Evolutionary conservation across 2,113 vertebrate species (phyloP), one percentile per base, ranked within the genome.

Genomic region (Heloderma charlesbogerti): DNA sequence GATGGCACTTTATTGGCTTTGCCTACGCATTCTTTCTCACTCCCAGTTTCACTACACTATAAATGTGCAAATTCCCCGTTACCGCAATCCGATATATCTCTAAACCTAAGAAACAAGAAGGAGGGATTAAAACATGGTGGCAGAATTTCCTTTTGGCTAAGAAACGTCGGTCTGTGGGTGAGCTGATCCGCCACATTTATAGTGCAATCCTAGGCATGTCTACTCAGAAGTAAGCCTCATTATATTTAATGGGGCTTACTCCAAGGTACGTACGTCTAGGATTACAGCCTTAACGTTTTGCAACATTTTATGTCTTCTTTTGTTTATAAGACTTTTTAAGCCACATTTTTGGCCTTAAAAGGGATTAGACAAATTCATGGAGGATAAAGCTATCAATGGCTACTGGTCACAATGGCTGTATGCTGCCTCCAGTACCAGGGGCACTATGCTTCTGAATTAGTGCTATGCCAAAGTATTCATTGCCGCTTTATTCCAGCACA

Each of bases 1-100:
- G 3, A 40, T 40, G 34, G 18, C 34, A 18, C 5, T 31, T 75
- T 16, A 75, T 16, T n/a, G 72, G n/a, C n/a, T 75, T 40, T 40
- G 10, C n/a, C n/a, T 67, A 60, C 0, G 0, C n/a, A 43, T 69
- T 0, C 0, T 0, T 0, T 40, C 34, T 16, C 8, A n/a, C 3
- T 1, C 0, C 57, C 1, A 1, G 8, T 10, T 63, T 37, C 12
- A 25, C 0, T 66, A 77, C 74, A 31, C 57, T 15, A 6, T 4
- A 45, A 12, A 37, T n/a, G 43, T 34, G 15, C 8, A 3, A 74
- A 8, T 89, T 79, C 81, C 37, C 37, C 60, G 45, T 12, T 86
- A 88, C n/a, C 71, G 51, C 37, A 90, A 12, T 3, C 80, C 66
- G 63, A 93, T 86, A 0, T 7, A 92, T 67, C 8, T 10, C 60